Evolutionary conservation across 2,797 vertebrate species (phyloP), one percentile per base, ranked within the genome.

Genomic region (Atherinosoma microstoma): DNA sequence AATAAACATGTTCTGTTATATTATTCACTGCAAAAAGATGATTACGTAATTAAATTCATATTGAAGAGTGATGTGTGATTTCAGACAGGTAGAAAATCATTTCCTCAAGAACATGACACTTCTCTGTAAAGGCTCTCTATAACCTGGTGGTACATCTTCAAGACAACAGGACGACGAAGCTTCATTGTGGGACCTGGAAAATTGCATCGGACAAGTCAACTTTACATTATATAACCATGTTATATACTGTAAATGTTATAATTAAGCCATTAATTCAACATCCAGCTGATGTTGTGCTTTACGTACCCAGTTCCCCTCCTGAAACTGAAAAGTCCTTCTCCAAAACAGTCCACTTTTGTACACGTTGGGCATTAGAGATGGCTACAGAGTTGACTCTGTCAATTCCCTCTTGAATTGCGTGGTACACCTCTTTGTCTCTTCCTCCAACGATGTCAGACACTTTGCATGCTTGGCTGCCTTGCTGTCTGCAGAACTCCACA

Each of bases 151-250:
- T 97, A 96, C 85, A 95, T 96, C 85, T 96, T 86, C 3, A 94
- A 85, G 51, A 97, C 95, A 0, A 84, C 59, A 1, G 91, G 92
- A 18, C 95, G 89, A 60, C 94, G 95, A 74, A 97, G 82, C 89
- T 97, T 97, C 96, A 97, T 96, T 11, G 96, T 97, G 0, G 96
- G 96, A 83, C 96, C 96, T 97, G 76, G 53, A 93, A 90, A 12
- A 0, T 29, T 5, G 6, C 6, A 56, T 56, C 29, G 29, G 24
- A 56, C 4, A 56, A 27, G 4, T 29, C 27, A 53, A 24, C 1
- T 24, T 24, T 16, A 3, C 20, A n/a, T 45, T 20, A 45, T 30
- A 2, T 56, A 29, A 29, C 4, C 13, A 16, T 27, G 13, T 27
- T 54, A 56, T 29, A 30, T 56, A 3, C 5, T 30, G 53, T 53